Conservation (phyloP, 1,140 invertebrate genomes). For the Anoplolepis gracilipes region DNA sequence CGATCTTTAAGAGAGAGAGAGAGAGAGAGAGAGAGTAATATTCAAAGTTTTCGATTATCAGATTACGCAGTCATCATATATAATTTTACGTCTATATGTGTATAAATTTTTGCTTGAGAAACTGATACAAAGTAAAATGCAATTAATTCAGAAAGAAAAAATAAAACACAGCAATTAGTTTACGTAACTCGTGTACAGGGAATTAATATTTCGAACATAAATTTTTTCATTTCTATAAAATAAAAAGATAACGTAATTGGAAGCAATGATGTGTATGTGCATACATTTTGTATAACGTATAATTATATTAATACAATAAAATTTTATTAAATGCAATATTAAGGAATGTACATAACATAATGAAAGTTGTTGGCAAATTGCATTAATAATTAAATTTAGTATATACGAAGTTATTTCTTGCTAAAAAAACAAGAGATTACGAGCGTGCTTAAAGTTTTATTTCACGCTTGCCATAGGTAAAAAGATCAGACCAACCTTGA, state of each 20-base stretch:
- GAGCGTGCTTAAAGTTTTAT: conserved; percentile 19
- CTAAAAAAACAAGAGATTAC: background rate
- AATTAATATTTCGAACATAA: background rate
- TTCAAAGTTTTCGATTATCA: background rate
- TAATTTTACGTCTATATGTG: background rate
- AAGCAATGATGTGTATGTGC: background rate
- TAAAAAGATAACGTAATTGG: background rate
- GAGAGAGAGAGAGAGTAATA: background rate
- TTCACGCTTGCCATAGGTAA: conserved; percentile 19
- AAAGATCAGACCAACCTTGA: background rate
- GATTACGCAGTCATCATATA: background rate
- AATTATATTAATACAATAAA: background rate
- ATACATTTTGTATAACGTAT: too few relatives aligned
- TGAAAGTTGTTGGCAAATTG: background rate
- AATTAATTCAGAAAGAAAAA: background rate
- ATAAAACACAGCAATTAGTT: background rate
- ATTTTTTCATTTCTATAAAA: background rate
- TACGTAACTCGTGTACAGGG: background rate
- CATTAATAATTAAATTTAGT: background rate
- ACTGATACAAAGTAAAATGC: background rate
- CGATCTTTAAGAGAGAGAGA: too few relatives aligned
- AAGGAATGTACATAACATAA: background rate
- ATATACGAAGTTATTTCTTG: background rate
- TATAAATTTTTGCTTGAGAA: background rate
- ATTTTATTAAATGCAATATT: background rate